Conservation (phyloP, 64 coral and sea anemone species). For the Anthopleura sola region DNA sequence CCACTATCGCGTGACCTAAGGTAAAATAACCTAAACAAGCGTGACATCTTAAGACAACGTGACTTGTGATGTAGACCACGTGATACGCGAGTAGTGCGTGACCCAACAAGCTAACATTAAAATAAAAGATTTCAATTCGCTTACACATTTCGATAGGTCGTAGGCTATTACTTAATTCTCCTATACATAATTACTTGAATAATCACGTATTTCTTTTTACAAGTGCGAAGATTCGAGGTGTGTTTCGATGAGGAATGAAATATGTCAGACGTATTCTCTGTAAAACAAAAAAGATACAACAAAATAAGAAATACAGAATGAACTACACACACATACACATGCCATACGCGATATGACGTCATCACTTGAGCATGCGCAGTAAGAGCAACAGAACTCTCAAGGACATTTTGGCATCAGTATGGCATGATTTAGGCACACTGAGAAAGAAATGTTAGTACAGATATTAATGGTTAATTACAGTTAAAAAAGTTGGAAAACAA, state of each 20-base stretch:
- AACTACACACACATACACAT: too few relatives aligned
- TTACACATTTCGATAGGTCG: too few relatives aligned
- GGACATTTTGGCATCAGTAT: too few relatives aligned
- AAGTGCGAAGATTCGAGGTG: not conserved
- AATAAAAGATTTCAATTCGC: too few relatives aligned
- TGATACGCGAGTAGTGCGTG: not conserved
- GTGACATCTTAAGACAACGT: too few relatives aligned
- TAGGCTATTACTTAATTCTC: not conserved
- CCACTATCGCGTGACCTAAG: not conserved
- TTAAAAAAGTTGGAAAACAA: too few relatives aligned
- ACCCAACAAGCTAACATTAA: not conserved
- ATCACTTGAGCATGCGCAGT: not conserved
- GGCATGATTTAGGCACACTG: too few relatives aligned
- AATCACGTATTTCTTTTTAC: not conserved
- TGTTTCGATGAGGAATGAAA: not conserved
- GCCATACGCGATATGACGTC: too few relatives aligned
- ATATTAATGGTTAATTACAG: too few relatives aligned
- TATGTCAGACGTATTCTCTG: conserved; percentile 5
- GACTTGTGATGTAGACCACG: too few relatives aligned
- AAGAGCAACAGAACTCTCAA: too few relatives aligned
- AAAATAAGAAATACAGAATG: not conserved
- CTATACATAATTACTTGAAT: not conserved
- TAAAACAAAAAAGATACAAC: not conserved
- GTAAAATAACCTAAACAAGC: not conserved
- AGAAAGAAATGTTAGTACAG: too few relatives aligned